Evolutionary conservation across 2,113 vertebrate species (phyloP).

Genomic region (Channa argus): DNA sequence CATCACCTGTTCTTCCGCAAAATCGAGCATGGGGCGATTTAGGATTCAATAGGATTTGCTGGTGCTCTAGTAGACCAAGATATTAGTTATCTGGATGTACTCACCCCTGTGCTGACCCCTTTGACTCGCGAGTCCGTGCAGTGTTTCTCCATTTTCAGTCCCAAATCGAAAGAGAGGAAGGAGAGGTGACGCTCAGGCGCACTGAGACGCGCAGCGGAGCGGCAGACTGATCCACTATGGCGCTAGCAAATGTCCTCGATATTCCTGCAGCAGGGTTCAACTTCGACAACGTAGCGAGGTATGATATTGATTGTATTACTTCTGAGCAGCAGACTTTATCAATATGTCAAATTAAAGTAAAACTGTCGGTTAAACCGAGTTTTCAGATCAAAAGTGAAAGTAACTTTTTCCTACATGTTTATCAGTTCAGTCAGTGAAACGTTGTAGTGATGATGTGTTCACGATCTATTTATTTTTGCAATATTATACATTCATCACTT

Average conservation of each 20-base stretch:
- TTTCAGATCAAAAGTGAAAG: conserved; percentile 68
- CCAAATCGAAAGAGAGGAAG: conserved; percentile 46
- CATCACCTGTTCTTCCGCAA: conserved; percentile 34
- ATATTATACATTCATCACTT: too few relatives aligned
- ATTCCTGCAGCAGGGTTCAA: conserved; percentile 75
- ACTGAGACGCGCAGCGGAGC: conserved; percentile 28
- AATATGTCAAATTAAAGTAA: rapidly evolving
- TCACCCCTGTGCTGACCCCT: conserved; percentile 84
- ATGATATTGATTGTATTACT: background rate
- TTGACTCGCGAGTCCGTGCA: conserved; percentile 48
- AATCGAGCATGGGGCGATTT: background rate
- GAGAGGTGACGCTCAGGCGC: conserved; percentile 48
- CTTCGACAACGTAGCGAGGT: conserved; percentile 79
- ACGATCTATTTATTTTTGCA: too few relatives aligned
- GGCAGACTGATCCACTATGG: conserved; percentile 60
- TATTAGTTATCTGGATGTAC: conserved; percentile 17
- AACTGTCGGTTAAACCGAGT: background rate
- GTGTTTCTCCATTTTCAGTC: conserved; percentile 67
- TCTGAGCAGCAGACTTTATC: background rate
- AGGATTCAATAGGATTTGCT: rapidly evolving
- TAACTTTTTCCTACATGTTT: conserved; percentile 39
- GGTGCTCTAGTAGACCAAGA: background rate
- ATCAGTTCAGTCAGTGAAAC: background rate
- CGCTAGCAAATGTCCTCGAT: conserved; percentile 68
- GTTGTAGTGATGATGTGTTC: background rate